Evolutionary conservation across 2,797 vertebrate genomes (phyloP), one percentile per base, ranked within the genome.

Genomic region (Sylvia borin): DNA sequence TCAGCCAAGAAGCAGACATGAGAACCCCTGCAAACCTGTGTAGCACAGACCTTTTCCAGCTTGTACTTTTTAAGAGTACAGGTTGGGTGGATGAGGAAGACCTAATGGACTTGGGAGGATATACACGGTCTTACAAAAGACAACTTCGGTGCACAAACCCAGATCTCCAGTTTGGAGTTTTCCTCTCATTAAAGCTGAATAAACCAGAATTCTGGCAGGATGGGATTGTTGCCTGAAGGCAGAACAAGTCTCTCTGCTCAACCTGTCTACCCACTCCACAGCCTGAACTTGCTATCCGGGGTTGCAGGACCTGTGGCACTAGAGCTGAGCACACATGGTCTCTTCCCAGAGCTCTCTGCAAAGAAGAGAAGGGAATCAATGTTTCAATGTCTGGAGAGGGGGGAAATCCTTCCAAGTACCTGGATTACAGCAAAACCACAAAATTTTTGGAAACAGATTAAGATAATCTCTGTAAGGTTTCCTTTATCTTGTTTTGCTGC

Each of bases 71-170:
- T 11, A 66, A 78, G 54, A 74, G 31, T 22, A 14, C 2, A 16
- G n/a, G 15, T 1, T 48, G 29, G 11, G 26, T 29, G 25, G n/a
- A 40, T 36, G 27, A 32, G 29, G 5, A 68, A 51, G 51, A 45
- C 6, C 15, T 20, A 36, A 90, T 4, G 5, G 22, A 29, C 11
- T 38, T 36, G 15, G 48, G n/a, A 61, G 16, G n/a, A 61, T 19
- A 81, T 72, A 84, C 11, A 40, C 0, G 0, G 4, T 51, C 16
- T 53, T 31, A 51, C 3, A 22, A 60, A 24, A 19, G 26, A 47
- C 1, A 1, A 29, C 27, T 47, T 34, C 0, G 0, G 11, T 47
- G 9, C 3, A 4, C 40, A 91, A 85, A 71, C 13, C 16, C 48
- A 42, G 13, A 3, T 36, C 8, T 27, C 20, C 51, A 64, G 17